These are phyloP conservation scores for Habrosyne pyritoides DNA, from an alignment of 2,888 invertebrate genomes.

Conservation along the genomic window DNA sequence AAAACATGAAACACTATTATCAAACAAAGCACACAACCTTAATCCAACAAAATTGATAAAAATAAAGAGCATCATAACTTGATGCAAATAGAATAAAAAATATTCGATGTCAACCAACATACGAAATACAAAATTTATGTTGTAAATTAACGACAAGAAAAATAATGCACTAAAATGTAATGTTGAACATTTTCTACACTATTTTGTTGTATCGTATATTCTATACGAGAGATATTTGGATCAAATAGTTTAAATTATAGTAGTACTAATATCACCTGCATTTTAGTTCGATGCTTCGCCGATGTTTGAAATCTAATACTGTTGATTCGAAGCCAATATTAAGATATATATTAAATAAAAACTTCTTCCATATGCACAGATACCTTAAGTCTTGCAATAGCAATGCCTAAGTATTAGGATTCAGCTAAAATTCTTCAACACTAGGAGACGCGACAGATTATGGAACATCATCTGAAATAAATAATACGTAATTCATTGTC, in stretches of 20 bases:
- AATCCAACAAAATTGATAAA: not conserved
- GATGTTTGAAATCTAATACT: not conserved
- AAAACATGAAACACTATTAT: constrained; percentile 22
- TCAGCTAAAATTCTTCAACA: constrained; percentile 32
- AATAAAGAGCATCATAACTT: not conserved
- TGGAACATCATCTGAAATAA: constrained; percentile 42
- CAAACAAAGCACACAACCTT: constrained; percentile 5
- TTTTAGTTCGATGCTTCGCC: not conserved
- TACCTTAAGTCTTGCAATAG: constrained; percentile 41
- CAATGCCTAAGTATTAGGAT: constrained; percentile 43
- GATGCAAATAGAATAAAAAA: not conserved
- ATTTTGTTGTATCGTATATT: too few species aligned
- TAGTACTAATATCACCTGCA: constrained; percentile 17
- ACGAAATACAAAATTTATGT: not conserved
- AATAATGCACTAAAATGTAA: too few species aligned
- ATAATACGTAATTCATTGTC: constrained; percentile 9
- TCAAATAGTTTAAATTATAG: not conserved
- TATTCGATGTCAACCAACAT: not conserved
- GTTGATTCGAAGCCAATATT: constrained; percentile 8
- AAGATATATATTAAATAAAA: not conserved
- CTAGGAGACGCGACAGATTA: constrained; percentile 19
- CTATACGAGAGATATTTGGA: too few species aligned
- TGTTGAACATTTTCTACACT: not conserved
- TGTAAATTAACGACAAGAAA: not conserved
- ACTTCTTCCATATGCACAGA: constrained; percentile 13